Base-by-base conservation (phyloP, 2,113 vertebrate genomes). In the Lampris megalopsis region DNA sequence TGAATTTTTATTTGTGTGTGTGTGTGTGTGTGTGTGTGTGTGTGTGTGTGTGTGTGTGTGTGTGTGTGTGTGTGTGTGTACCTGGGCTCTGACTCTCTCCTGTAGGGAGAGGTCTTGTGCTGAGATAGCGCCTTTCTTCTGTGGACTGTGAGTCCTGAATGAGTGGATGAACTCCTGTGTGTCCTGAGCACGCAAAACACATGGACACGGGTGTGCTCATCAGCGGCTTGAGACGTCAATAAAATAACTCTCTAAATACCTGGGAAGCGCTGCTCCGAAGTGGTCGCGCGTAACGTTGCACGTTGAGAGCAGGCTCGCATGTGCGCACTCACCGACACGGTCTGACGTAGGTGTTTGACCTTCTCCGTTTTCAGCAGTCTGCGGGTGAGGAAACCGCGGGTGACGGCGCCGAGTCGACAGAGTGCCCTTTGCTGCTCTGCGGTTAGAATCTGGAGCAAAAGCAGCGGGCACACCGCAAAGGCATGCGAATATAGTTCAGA, bases 1-100 rank as follows among this genome's bases (percentile, higher is more conserved):
- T 42, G 43, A 4, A 6, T 45, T 3, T 45, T 3, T 45, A 24
- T 54, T n/a, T 48, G 9, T 56, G 24, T 59, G n/a, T n/a, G n/a
- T n/a, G n/a, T n/a, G n/a, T n/a, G n/a, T n/a, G n/a, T n/a, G n/a
- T n/a, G n/a, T n/a, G n/a, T n/a, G n/a, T n/a, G n/a, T n/a, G n/a
- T n/a, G n/a, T n/a, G n/a, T n/a, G n/a, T n/a, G n/a, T n/a, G n/a
- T n/a, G n/a, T n/a, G n/a, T n/a, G n/a, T n/a, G n/a, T n/a, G n/a
- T n/a, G n/a, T n/a, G n/a, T n/a, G 37, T 41, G 48, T 57, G 58
- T 69, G 49, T 45, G 45, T 54, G 37, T 57, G 79, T 91, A 98
- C 97, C 96, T 98, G 97, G 53, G 96, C 97, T 80, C 94, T 85
- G 8, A 98, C 97, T 93, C 97, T 93, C 80, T 98, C 96, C 70